Base-by-base conservation (phyloP, 2,113 vertebrate species). In the Menidia beryllina region DNA sequence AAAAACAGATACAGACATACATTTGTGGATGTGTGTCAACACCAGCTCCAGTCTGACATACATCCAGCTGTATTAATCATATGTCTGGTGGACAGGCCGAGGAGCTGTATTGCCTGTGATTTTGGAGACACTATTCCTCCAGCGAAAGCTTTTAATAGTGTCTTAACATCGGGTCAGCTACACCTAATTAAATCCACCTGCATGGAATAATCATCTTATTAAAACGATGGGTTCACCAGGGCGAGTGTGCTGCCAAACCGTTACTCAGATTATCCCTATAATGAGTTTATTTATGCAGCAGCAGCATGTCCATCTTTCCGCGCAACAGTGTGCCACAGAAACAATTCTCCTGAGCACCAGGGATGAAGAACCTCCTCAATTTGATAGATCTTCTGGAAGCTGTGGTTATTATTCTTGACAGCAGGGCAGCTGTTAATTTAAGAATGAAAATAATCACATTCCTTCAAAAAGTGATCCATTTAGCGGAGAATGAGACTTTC, bases 181-280 rank as follows among this genome's bases (percentile, higher is more conserved):
- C 69, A 66, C 61, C 56, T 91, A 87, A 93, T 91, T 91, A 87
- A 79, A 88, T 81, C 73, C 86, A 88, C 84, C 86, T 77, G 76
- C 87, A 70, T 39, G 30, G 77, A 89, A 90, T 91, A 90, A 91
- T 89, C 88, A 91, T 84, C 81, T 89, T 83, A 91, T 92, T 91
- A 90, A 88, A 88, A 80, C 74, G 78, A 86, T 86, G 85, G 75
- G 79, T 86, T 84, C 86, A 73, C 77, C 55, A 51, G 75, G 72
- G 60, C 74, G 75, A 64, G 78, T 26, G 61, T 64, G 76, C 65
- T 63, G 68, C 65, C 78, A 83, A 76, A 82, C 55, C 78, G 63
- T 79, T 84, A 70, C 86, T 85, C 69, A 82, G 79, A 89, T 93
- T 90, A 91, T 72, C 54, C 64, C 76, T 45, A 63, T 89, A 88